Evolutionary conservation across 2,888 invertebrate genomes (phyloP).

Genomic region (Dyspetes luteomarginatus): DNA sequence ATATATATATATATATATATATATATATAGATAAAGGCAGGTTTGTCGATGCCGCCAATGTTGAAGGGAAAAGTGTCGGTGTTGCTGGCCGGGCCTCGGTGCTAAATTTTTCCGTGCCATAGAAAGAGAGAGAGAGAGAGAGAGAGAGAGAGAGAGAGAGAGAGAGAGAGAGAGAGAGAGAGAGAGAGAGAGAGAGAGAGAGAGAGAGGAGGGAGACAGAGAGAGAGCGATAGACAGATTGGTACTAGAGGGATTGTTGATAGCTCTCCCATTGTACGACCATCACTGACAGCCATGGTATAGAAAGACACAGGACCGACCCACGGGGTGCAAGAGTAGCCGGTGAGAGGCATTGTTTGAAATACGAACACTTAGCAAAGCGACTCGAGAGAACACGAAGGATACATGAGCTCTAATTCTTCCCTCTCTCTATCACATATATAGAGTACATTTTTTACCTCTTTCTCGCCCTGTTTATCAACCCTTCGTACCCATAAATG

Average conservation of each 20-base stretch:
- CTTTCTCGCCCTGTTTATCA: neutral
- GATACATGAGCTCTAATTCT: slow-evolving; percentile 45
- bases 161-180: neutral
- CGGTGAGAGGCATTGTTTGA: slow-evolving; percentile 74
- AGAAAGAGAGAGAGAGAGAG: neutral
- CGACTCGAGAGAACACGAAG: slow-evolving; percentile 37
- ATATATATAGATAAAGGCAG: slow-evolving; percentile 2
- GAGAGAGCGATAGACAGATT: too few relatives aligned
- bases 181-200: neutral
- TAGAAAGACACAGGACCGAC: slow-evolving; percentile 7
- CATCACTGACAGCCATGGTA: slow-evolving; percentile 19
- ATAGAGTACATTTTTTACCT: neutral
- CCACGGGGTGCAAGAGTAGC: slow-evolving; percentile 72
- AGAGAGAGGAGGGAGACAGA: slow-evolving; percentile 1
- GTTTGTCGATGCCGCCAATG: slow-evolving; percentile 41
- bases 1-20: slow-evolving; percentile 8
- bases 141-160: neutral
- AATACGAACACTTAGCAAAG: slow-evolving; percentile 78
- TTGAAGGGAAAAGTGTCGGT: slow-evolving; percentile 34
- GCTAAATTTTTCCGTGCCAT: slow-evolving; percentile 23
- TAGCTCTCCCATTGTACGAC: slow-evolving; percentile 33
- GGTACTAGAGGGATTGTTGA: slow-evolving; percentile 25
- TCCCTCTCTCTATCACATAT: slow-evolving; percentile 9
- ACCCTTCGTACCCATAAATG: too few relatives aligned
- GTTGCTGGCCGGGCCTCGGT: slow-evolving; percentile 8